Evolutionary conservation across 1,140 invertebrate genomes (phyloP), one percentile per base, ranked within the genome.

Genomic region (Hestina assimilis): DNA sequence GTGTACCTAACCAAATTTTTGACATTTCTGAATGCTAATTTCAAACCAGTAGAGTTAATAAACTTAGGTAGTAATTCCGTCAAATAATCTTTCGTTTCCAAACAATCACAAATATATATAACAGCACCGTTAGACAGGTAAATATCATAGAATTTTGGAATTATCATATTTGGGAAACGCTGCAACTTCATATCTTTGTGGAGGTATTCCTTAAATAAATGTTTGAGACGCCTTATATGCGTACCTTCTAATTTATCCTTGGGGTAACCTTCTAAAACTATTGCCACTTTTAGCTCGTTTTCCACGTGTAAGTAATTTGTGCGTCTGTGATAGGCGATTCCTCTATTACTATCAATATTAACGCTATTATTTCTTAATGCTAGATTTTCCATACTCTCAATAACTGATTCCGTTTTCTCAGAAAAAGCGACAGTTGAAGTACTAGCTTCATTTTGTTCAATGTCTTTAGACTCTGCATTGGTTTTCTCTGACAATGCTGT

Each of bases 251-350:
- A 54, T 45, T 87, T 87, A 42, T 79, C 74, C 23, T 83, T 63
- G 0, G 84, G 84, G 28, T 87, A 87, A 7, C 76, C 80, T 43
- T 81, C 79, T 17, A 87, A 48, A 4, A 80, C 76, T 9, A 84
- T 74, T 2, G 82, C 80, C 1, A 75, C 69, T 69, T 87, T 87
- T 0, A 87, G 40, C 58, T 87, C 80, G 8, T 67, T 71, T 47
- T 87, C 80, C 7, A 87, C 68, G 14, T 87, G 75, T 33, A 85
- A 67, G 31, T 87, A 87, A 45, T 87, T 87, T 0, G 84, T 87
- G 11, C 84, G 66, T 63, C 84, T 79, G 38, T 87, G 68, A 46
- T 87, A 87, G 4, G 82, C 77, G 2, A 84, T 79, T 6, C 80
- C 77, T 63, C 79, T 66, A 31, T 77, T 83, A 52, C 79, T 85